A percentile compares a stretch with the other conserved stretches of the same genome.
Evolutionary conservation across 2,113 vertebrate species (phyloP).

Genomic region (Saguinus imperator): DNA sequence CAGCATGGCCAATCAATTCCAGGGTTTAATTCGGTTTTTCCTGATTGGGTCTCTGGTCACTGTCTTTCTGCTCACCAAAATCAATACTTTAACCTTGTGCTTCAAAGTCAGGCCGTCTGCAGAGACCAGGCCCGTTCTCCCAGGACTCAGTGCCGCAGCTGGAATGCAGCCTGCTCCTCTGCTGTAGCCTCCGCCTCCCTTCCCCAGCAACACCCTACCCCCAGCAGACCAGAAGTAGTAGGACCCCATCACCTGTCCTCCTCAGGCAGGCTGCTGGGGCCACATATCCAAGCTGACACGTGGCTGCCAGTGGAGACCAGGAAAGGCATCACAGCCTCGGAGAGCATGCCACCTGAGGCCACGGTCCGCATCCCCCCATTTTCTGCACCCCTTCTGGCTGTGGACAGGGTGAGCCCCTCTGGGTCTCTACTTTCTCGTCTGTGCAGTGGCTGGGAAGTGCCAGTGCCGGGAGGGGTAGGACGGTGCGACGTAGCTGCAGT

Average conservation of each 20-base stretch:
- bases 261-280: background rate
- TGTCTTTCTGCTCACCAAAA: slow-evolving; percentile 86
- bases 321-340: background rate
- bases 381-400: background rate
- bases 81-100: slow-evolving; percentile 90
- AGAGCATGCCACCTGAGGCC: background rate
- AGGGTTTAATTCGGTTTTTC: slow-evolving; percentile 93
- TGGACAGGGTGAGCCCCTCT: background rate
- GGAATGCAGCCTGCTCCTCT: background rate
- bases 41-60: slow-evolving; percentile 88
- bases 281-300: background rate
- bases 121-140: slow-evolving; percentile 12
- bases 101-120: slow-evolving; percentile 71
- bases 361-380: background rate
- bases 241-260: background rate
- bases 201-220: background rate
- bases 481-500: background rate
- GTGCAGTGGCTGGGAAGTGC: background rate
- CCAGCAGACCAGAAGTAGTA: background rate
- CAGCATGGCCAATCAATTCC: slow-evolving; percentile 92
- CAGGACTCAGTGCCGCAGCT: background rate
- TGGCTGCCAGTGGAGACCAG: background rate
- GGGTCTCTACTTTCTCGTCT: background rate
- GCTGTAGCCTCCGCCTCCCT: background rate
- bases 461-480: background rate